Conservation (phyloP, 2,888 invertebrate species). For the Tetropium fuscum region DNA sequence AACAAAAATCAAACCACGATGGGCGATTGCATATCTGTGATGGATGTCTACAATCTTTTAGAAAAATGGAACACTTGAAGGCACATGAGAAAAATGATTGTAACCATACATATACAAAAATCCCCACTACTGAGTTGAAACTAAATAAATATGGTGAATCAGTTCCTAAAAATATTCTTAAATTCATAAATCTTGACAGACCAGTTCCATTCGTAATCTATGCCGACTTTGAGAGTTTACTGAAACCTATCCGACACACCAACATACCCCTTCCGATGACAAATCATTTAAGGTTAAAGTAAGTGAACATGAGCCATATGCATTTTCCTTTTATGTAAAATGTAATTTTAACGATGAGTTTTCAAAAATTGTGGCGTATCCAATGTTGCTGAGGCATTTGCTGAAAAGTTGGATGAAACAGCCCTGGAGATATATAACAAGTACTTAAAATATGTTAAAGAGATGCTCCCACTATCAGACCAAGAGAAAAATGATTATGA, state of each 20-base stretch:
- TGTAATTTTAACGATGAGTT: constrained; percentile 12
- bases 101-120: constrained; percentile 6
- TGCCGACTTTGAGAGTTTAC: constrained; percentile 17
- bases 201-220: constrained; percentile 8
- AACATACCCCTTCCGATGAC: neutral
- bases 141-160: constrained; percentile 13
- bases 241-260: constrained; percentile 4
- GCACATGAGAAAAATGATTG: constrained; percentile 10
- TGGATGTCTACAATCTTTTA: constrained; percentile 11
- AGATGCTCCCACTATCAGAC: neutral
- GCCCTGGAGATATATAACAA: neutral
- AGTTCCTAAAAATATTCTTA: constrained; percentile 8
- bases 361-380: constrained; percentile 2
- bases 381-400: constrained; percentile 2
- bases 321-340: constrained; percentile 22
- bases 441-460: neutral
- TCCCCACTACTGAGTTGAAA: constrained; percentile 5
- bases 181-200: constrained; percentile 8
- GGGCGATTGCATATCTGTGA: constrained; percentile 6
- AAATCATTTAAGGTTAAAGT: constrained; percentile 4
- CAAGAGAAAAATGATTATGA: neutral
- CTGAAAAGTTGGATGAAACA: neutral
- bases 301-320: constrained; percentile 20
- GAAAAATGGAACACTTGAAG: neutral
- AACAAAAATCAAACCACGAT: constrained; percentile 3